These are phyloP conservation scores for Trilocha varians DNA, from an alignment of 2,888 invertebrate species.

Conservation along the genomic window DNA sequence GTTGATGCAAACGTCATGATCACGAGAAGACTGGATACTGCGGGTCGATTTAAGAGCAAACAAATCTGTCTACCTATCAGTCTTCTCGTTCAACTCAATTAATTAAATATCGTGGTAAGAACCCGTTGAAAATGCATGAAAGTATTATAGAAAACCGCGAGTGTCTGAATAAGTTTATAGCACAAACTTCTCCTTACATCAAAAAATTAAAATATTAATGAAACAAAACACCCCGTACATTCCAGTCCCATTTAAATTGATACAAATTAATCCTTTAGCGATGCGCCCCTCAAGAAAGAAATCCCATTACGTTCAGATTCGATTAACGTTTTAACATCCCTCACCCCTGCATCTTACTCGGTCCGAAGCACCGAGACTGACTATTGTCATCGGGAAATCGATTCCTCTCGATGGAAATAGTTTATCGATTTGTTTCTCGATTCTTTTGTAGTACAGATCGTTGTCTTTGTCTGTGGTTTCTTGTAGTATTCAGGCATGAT, in stretches of 20 bases:
- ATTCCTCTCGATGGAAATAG: neutral
- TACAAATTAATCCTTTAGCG: conserved; percentile 72
- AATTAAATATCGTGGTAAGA: too few species aligned
- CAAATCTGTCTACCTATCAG: too few species aligned
- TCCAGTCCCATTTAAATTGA: conserved; percentile 63
- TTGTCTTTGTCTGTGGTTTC: too few species aligned
- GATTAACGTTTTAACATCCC: conserved; percentile 65
- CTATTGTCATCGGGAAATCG: neutral
- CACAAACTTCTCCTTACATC: too few species aligned
- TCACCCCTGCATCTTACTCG: conserved; percentile 28
- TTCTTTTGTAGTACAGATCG: neutral
- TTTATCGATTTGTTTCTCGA: conserved; percentile 1
- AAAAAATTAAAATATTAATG: neutral
- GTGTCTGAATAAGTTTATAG: too few species aligned
- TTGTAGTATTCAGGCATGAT: too few species aligned
- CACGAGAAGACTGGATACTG: too few species aligned
- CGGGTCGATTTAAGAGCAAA: too few species aligned
- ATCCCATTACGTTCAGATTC: conserved; percentile 69
- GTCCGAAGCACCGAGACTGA: conserved; percentile 4
- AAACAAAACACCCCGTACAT: conserved; percentile 37
- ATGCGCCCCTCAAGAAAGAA: conserved; percentile 70
- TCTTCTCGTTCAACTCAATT: too few species aligned
- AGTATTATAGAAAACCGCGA: too few species aligned
- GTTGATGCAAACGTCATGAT: too few species aligned
- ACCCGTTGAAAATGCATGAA: too few species aligned